Evolutionary conservation across 2,797 vertebrate genomes (phyloP), one percentile per base, ranked within the genome.

Genomic region (Manis pentadactyla): DNA sequence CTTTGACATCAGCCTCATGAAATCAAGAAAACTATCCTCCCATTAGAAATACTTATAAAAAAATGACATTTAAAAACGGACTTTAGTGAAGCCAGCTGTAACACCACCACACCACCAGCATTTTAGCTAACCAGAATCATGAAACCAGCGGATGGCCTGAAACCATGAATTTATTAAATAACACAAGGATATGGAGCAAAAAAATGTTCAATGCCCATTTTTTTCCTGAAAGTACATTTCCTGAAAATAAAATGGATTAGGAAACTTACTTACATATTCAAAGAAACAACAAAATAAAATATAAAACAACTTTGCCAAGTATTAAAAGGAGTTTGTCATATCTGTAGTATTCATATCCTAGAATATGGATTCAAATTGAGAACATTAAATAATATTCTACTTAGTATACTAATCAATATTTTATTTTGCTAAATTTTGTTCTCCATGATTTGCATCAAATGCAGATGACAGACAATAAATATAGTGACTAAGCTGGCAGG

Each of bases 1-100:
- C 63, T 93, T 82, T 77, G 27, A 96, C 66, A 91, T 86, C 14
- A 91, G 15, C 19, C 63, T 89, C 37, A 59, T 59, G 64, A 97
- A 90, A 94, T 83, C 68, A 74, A 92, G 42, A 49, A 74, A 74
- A 59, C 25, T 37, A 73, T 64, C n/a, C 86, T 82, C 79, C 27
- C 92, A 31, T 87, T 93, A 94, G 92, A 90, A 29, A 93, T 25
- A 89, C 10, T 79, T 31, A 10, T 4, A 79, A 46, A 86, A 46
- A 89, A 64, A 75, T 59, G 34, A 78, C 9, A 69, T 59, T 49
- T 82, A 73, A 23, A 90, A 95, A 92, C 19, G 49, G 79, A 87
- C 59, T 55, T 74, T 69, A 71, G 27, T 71, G 39, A 91, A 74
- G 59, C 63, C 68, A 96, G 57, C 31, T 73, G 7, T 37, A 74